These are phyloP conservation scores for Capromys pilorides DNA, from an alignment of 2,797 vertebrate species.

Conservation along the genomic window DNA sequence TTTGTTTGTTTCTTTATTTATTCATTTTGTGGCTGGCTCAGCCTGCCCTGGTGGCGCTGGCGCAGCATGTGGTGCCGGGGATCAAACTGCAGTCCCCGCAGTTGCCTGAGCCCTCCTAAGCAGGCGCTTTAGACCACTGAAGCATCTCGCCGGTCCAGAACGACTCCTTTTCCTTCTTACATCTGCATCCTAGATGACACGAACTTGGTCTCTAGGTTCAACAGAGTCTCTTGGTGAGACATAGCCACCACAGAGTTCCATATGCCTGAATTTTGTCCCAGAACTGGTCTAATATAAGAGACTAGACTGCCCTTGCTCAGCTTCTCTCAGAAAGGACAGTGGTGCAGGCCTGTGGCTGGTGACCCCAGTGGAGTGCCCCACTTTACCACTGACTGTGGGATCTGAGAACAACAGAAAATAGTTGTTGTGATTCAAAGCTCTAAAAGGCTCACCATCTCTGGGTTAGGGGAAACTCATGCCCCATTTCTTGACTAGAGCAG, in stretches of 20 bases:
- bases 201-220: not conserved
- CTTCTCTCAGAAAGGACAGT: not conserved
- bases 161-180: not conserved
- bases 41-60: no score
- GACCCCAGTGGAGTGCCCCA: not conserved
- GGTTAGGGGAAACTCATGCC: no score
- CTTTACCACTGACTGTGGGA: not conserved
- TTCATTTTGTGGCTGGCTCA: no score
- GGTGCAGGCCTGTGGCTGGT: not conserved
- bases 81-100: no score
- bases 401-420: not conserved
- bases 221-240: not conserved
- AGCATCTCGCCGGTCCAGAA: no score
- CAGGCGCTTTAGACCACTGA: no score
- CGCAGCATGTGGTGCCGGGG: no score
- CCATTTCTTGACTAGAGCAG: constrained; percentile 20
- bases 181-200: not conserved
- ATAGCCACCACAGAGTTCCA: not conserved
- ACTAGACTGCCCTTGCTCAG: not conserved
- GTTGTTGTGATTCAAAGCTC: no score
- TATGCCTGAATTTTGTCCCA: not conserved
- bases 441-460: no score
- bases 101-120: no score
- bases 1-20: no score
- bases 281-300: not conserved